These are phyloP conservation scores for Didymodactylos carnosus DNA, from an alignment of 2,888 invertebrate species.

Conservation along the genomic window DNA sequence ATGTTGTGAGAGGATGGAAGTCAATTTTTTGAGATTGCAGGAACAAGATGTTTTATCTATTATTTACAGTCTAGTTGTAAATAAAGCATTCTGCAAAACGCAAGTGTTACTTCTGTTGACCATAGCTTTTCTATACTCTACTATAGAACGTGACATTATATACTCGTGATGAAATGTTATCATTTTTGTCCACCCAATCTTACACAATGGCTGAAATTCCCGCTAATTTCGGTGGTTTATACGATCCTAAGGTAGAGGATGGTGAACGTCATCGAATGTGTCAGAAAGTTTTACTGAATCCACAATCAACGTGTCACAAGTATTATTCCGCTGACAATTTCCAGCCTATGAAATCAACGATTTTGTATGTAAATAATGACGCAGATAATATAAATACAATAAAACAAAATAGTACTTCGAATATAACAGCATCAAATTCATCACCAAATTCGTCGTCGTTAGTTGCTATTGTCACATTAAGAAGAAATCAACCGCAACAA, in stretches of 20 bases:
- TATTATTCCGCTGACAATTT: background rate
- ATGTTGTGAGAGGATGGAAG: conserved; percentile 70
- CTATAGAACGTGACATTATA: background rate
- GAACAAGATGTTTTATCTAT: background rate
- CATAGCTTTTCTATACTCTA: background rate
- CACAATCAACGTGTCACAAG: background rate
- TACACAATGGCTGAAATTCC: background rate
- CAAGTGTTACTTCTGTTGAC: background rate
- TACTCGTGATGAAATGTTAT: background rate
- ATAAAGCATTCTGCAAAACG: too few relatives aligned
- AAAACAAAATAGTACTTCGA: background rate
- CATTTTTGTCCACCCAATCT: background rate
- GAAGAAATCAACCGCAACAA: background rate
- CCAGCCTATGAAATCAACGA: background rate
- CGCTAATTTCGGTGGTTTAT: background rate
- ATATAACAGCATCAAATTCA: background rate
- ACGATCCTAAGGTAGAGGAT: background rate
- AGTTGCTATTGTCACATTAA: background rate
- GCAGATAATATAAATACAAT: background rate
- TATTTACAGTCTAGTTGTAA: too few relatives aligned
- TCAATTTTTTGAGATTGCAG: background rate
- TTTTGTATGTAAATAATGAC: background rate
- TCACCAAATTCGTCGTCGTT: too few relatives aligned
- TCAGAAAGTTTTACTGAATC: background rate
- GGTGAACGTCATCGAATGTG: background rate